A percentile compares a stretch with the other conserved stretches of the same genome.
These are phyloP conservation scores for Drosophila tani DNA, from an alignment of 1,140 invertebrate genomes.

Conservation along the genomic window DNA sequence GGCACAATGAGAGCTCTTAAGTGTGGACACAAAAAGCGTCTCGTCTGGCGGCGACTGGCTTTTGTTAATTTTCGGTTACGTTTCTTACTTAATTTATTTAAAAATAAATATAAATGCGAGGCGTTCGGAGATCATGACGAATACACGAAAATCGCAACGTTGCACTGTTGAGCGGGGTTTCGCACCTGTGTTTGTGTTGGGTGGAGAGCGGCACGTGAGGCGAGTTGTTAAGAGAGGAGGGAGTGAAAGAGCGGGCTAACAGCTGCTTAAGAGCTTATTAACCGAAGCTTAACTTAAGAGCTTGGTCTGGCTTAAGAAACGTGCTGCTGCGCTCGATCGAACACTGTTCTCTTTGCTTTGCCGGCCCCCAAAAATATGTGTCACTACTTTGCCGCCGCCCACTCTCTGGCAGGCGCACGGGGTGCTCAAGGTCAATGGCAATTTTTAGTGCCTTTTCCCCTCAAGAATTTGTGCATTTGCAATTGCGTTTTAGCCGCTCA, in stretches of 20 bases:
- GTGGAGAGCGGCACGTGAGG: constrained; percentile 10
- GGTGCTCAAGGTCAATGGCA: constrained; percentile 62
- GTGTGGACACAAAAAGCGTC: constrained; percentile 16
- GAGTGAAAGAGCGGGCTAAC: constrained; percentile 28
- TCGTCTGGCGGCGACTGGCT: constrained; percentile 34
- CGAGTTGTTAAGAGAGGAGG: neutral
- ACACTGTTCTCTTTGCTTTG: constrained; percentile 5
- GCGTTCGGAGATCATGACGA: constrained; percentile 33
- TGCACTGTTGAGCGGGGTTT: constrained; percentile 67
- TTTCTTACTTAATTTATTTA: constrained; percentile 67
- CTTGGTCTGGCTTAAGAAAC: neutral
- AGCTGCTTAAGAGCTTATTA: constrained; percentile 14
- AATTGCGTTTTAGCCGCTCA: constrained; percentile 39
- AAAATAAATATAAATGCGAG: constrained; percentile 56
- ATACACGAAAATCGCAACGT: constrained; percentile 69
- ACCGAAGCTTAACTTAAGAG: constrained; percentile 41
- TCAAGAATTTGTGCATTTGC: constrained; percentile 29
- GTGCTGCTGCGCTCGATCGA: constrained; percentile 17
- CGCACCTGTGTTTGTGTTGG: constrained; percentile 25
- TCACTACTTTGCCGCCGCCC: constrained; percentile 16
- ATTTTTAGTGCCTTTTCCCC: constrained; percentile 31
- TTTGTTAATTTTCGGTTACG: constrained; percentile 50
- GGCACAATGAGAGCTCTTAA: constrained; percentile 18
- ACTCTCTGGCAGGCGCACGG: constrained; percentile 6
- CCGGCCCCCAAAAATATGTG: constrained; percentile 50